Evolutionary conservation across 2,797 vertebrate genomes (phyloP), one percentile per base, ranked within the genome.

Genomic region (Brachyalestes nurse): DNA sequence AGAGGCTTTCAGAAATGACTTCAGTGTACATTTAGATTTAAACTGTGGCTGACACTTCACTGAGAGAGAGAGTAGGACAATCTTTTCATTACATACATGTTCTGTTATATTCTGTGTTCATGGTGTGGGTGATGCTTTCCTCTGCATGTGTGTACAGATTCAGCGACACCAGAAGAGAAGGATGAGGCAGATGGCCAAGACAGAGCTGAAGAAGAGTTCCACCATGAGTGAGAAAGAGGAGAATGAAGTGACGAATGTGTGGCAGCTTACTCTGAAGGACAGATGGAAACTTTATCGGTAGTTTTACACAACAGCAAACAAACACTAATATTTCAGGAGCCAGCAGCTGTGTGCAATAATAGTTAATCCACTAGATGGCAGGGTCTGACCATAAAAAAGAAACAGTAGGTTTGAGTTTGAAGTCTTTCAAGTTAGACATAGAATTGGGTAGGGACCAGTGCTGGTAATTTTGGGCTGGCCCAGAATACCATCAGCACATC

Each of bases 231-330:
- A 93, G 49, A 13, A 34, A 0, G 92, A 97, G 78, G 96, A 95
- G 38, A 7, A 0, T 0, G 51, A 12, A 12, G 75, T 96, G 75
- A 55, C 40, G 17, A 88, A 98, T 45, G 47, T 99, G 75, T 99
- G 97, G 97, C 86, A 81, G 7, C 93, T 99, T 42, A 86, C 84
- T 73, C 83, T 91, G 66, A 86, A 16, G 60, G 93, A 96, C 70
- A 95, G 96, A 86, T 98, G 97, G 97, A 94, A 78, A 83, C 95
- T 99, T 72, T 99, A 99, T 90, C 95, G 97, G 97, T 99, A 85
- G 14, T 67, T 82, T 75, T 28, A 21, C 40, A 12, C 45, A 62
- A n/a, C 10, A 64, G 16, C 47, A 72, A 51, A 74, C 9, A 61
- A 9, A 19, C 23, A 8, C 28, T 19, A 64, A 42, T n/a, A 10